Evolutionary conservation across 2,888 invertebrate genomes (phyloP).

Genomic region (Pseudeuparius sepicola): DNA sequence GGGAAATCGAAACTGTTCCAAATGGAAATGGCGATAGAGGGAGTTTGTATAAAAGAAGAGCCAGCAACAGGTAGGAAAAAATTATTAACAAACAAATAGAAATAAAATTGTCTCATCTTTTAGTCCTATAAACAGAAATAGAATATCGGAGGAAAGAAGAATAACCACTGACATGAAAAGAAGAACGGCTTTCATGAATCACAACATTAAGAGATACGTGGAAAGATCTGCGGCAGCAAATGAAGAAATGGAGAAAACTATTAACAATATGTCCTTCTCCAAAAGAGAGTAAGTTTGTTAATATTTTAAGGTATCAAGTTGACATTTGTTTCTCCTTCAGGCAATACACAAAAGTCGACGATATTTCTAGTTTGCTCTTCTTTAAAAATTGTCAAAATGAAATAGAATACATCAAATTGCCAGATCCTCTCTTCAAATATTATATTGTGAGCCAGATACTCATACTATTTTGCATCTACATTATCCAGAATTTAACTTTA

Average conservation of each 20-base stretch:
- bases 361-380: slow-evolving; percentile 50
- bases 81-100: no score
- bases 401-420: slow-evolving; percentile 58
- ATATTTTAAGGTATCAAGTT: slow-evolving; percentile 5
- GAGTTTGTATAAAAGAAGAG: slow-evolving; percentile 21
- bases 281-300: slow-evolving; percentile 54
- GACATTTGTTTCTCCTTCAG: slow-evolving; percentile 40
- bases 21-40: slow-evolving; percentile 14
- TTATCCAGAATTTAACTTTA: slow-evolving; percentile 52
- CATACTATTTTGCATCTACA: slow-evolving; percentile 48
- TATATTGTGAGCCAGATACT: slow-evolving; percentile 55
- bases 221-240: slow-evolving; percentile 59
- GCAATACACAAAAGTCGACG: slow-evolving; percentile 53
- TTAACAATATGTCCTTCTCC: slow-evolving; percentile 75
- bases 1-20: no score
- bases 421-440: slow-evolving; percentile 79
- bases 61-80: slow-evolving; percentile 22
- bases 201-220: slow-evolving; percentile 53
- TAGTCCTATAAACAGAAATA: no score
- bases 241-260: slow-evolving; percentile 68
- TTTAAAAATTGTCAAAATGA: slow-evolving; percentile 59
- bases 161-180: slow-evolving; percentile 35
- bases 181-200: slow-evolving; percentile 59
- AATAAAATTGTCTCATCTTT: no score
- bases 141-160: slow-evolving; percentile 23